Evolutionary conservation across 2,797 vertebrate species (phyloP).

Genomic region (Pipistrellus kuhlii): DNA sequence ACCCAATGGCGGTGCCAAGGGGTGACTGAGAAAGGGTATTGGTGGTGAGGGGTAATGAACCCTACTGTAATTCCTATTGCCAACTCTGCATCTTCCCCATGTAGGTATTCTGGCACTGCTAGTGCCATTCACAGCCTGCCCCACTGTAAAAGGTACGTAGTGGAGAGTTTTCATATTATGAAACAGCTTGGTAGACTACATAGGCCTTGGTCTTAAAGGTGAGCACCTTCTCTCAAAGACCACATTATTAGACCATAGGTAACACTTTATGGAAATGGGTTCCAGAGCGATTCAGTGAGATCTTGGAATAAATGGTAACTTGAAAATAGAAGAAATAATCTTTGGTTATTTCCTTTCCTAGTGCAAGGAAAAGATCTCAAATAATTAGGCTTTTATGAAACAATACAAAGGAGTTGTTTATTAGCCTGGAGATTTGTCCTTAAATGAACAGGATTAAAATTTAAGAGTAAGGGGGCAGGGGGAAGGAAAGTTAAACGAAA

Average conservation of each 20-base stretch:
- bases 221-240: neutral
- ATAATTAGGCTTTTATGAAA: conserved; percentile 56
- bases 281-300: neutral
- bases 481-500: neutral
- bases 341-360: conserved; percentile 34
- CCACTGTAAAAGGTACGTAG: neutral
- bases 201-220: neutral
- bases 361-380: neutral
- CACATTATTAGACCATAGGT: neutral
- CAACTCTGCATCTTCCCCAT: neutral
- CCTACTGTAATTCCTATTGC: conserved; percentile 3
- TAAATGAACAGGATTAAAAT: conserved; percentile 56
- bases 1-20: neutral
- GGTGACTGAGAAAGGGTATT: neutral
- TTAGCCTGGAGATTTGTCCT: conserved; percentile 35
- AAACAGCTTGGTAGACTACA: neutral
- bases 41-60: neutral
- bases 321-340: neutral
- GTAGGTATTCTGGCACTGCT: neutral
- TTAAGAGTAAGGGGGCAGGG: neutral
- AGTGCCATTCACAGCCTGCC: neutral
- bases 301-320: neutral
- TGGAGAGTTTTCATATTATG: neutral
- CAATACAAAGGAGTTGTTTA: conserved; percentile 36
- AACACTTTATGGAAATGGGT: neutral